Evolutionary conservation across 2,113 vertebrate genomes (phyloP).

Genomic region (Muntiacus muntjak): DNA sequence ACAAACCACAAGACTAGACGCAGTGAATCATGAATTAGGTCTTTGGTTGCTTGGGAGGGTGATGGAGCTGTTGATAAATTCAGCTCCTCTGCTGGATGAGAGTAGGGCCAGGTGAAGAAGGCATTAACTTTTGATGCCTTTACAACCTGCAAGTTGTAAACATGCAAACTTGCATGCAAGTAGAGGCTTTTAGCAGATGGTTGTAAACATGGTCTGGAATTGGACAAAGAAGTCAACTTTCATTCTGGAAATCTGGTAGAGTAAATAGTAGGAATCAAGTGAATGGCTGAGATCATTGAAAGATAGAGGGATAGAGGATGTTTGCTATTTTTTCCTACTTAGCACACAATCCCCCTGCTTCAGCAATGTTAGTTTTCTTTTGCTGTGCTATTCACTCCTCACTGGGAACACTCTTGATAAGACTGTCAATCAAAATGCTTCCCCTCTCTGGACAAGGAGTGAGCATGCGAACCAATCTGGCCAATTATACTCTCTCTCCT

Average conservation of each 20-base stretch:
- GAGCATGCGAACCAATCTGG: background rate
- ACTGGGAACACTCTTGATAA: background rate
- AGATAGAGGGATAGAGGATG: background rate
- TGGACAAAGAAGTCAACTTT: background rate
- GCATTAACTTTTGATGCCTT: background rate
- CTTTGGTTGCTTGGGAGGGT: background rate
- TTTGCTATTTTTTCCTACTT: background rate
- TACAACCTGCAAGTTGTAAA: background rate
- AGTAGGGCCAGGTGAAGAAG: background rate
- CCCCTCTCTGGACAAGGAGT: background rate
- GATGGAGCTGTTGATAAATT: background rate
- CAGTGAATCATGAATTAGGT: background rate
- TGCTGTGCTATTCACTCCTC: background rate
- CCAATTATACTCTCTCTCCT: background rate
- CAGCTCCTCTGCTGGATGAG: background rate
- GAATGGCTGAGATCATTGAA: background rate
- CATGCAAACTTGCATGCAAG: background rate
- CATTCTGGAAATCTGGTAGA: background rate
- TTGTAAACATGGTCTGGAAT: background rate
- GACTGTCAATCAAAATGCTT: background rate
- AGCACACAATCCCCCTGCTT: background rate
- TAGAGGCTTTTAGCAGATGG: background rate
- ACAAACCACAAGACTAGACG: background rate
- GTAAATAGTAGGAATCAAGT: background rate
- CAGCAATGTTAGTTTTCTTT: background rate